Evolutionary conservation across 1,140 invertebrate species (phyloP), one percentile per base, ranked within the genome.

Genomic region (Medauroidea extradentata): DNA sequence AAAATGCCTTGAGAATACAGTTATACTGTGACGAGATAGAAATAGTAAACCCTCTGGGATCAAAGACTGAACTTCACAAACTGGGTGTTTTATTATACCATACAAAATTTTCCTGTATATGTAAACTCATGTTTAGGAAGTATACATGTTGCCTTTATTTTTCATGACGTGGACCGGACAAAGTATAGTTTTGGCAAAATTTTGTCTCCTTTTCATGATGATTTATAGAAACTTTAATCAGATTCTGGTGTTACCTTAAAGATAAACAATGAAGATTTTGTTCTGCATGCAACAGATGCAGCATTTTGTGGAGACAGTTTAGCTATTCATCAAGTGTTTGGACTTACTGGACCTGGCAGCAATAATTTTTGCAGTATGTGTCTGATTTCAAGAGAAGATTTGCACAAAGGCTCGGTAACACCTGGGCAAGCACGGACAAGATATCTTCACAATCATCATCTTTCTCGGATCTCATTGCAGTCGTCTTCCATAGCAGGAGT

Each of bases 291-390:
- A 34, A 49, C 53, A 14, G 11, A 67, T 11, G 42, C 11, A 23
- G 38, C 24, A 18, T 67, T 67, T 49, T 63, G 62, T 55, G 64
- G 63, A 0, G 66, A 69, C 48, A 54, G 63, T 18, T 46, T 69
- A 18, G 65, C 65, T 23, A 62, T 65, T 9, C 66, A 66, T 53
- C 19, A 68, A 46, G 59, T 66, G 2, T 66, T 57, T 29, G 61
- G 64, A 14, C 11, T 65, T 8, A 42, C 63, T 16, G 53, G 60
- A 0, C 67, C 65, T 51, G 62, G 62, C 19, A 41, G 63, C 2
- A 66, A 66, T 59, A 5, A 53, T 14, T 67, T 69, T 51, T 69
- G 67, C 29, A 34, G 29, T 7, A 34, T 34, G 29, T 34, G 29
- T 34, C 29, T 34, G 29, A 34, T 34, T 34, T 34, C 29, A 34